A percentile compares a stretch with the other conserved stretches of the same genome.
Conservation (phyloP, 2,797 vertebrate species). For the Intellagama lesueurii region DNA sequence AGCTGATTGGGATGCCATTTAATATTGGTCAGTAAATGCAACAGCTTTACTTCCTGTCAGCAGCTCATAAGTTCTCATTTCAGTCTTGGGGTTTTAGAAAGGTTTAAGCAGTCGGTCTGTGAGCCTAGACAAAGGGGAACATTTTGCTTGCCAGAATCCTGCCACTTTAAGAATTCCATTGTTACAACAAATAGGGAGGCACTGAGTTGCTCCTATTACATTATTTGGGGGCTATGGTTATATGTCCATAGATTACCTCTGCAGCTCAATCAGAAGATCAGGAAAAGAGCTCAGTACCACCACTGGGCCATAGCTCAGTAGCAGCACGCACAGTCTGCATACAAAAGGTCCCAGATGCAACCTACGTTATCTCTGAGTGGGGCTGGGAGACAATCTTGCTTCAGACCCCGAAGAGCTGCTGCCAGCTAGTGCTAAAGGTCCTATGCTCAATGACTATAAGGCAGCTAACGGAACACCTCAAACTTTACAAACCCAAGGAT, state of each 20-base stretch:
- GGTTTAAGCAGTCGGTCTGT: background rate
- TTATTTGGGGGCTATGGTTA: background rate
- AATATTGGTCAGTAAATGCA: constrained; percentile 24
- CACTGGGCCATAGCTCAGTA: background rate
- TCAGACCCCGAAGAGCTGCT: background rate
- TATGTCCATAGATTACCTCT: background rate
- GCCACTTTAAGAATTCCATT: background rate
- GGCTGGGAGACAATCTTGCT: background rate
- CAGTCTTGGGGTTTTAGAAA: constrained; percentile 13
- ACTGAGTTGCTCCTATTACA: background rate
- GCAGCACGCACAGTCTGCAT: background rate
- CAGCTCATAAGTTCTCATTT: constrained; percentile 11
- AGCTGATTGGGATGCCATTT: constrained; percentile 20
- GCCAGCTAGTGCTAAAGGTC: background rate
- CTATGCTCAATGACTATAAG: background rate
- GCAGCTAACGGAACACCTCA: background rate
- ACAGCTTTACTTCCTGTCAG: constrained; percentile 28
- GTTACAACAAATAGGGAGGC: background rate
- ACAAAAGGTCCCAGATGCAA: background rate
- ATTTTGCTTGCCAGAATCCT: background rate
- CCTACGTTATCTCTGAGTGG: background rate
- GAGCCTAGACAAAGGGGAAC: background rate
- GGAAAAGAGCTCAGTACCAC: background rate
- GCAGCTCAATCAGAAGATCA: background rate
- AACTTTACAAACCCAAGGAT: background rate